These are phyloP conservation scores for Picus viridis DNA, from an alignment of 2,797 vertebrate species.

Conservation along the genomic window DNA sequence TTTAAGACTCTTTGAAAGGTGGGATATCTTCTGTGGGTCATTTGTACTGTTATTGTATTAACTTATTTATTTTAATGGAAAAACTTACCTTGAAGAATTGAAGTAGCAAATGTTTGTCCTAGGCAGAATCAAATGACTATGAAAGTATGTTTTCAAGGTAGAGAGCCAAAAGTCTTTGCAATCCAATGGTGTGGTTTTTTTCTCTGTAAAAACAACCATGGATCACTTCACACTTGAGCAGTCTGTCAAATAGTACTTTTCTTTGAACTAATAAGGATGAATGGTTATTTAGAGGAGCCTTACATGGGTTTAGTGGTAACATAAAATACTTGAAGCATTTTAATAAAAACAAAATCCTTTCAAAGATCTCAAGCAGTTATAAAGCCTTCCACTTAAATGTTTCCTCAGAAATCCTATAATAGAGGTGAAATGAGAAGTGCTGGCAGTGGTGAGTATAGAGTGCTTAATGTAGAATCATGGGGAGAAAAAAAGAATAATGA, in stretches of 20 bases:
- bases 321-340: constrained; percentile 16
- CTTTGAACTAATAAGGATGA: not conserved
- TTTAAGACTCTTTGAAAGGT: not conserved
- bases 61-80: not conserved
- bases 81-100: not conserved
- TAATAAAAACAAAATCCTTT: not conserved
- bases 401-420: not conserved
- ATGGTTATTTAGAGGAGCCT: not conserved
- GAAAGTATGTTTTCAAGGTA: not conserved
- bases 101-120: not conserved
- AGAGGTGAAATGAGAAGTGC: not conserved
- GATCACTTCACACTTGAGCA: constrained; percentile 7
- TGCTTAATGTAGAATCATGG: not conserved
- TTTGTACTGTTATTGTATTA: not conserved
- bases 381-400: not conserved
- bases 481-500: not conserved
- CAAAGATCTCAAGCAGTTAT: not conserved
- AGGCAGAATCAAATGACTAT: constrained; percentile 4
- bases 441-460: not conserved
- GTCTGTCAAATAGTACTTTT: constrained; percentile 3
- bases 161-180: not conserved
- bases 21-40: not conserved
- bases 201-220: not conserved
- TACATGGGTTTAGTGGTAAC: not conserved
- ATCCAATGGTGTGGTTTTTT: not conserved